Conservation (phyloP, 2,888 invertebrate genomes). For the Ganaspis brasiliensis region DNA sequence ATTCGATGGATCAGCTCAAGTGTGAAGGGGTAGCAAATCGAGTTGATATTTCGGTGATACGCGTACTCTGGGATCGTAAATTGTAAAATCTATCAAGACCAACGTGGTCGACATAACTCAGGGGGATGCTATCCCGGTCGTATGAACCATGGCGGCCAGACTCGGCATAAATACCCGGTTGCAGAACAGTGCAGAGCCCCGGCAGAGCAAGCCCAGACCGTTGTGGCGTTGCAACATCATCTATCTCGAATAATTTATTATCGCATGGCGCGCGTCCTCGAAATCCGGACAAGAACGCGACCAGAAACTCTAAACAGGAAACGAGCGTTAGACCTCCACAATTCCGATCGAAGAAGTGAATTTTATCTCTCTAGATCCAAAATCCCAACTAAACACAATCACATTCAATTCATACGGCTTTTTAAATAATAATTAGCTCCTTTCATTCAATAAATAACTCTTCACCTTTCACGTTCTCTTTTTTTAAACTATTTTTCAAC, state of each 20-base stretch:
- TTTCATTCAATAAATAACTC: too few species aligned
- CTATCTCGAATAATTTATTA: conserved; percentile 80
- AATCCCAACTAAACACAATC: too few species aligned
- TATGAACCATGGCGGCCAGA: conserved; percentile 80
- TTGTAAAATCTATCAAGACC: conserved; percentile 81
- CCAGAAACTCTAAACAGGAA: conserved; percentile 73
- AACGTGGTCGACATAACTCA: conserved; percentile 80
- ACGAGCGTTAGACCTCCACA: conserved; percentile 63
- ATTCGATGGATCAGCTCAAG: background rate
- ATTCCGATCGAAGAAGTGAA: conserved; percentile 30
- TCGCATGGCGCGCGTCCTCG: conserved; percentile 75
- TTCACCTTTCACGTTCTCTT: too few species aligned
- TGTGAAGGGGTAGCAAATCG: conserved; percentile 50
- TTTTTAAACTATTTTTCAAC: too few species aligned
- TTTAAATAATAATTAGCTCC: too few species aligned
- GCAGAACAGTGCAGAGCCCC: conserved; percentile 75
- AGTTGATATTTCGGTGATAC: conserved; percentile 68
- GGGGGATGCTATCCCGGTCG: conserved; percentile 75
- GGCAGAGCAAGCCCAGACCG: conserved; percentile 78
- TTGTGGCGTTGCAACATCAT: conserved; percentile 80
- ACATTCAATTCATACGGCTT: too few species aligned
- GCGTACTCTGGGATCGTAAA: conserved; percentile 75
- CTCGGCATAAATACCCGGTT: conserved; percentile 80
- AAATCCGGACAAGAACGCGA: conserved; percentile 78
- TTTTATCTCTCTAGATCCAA: background rate